Evolutionary conservation across 2,888 invertebrate genomes (phyloP).

Genomic region (Epistrophella euchroma): DNA sequence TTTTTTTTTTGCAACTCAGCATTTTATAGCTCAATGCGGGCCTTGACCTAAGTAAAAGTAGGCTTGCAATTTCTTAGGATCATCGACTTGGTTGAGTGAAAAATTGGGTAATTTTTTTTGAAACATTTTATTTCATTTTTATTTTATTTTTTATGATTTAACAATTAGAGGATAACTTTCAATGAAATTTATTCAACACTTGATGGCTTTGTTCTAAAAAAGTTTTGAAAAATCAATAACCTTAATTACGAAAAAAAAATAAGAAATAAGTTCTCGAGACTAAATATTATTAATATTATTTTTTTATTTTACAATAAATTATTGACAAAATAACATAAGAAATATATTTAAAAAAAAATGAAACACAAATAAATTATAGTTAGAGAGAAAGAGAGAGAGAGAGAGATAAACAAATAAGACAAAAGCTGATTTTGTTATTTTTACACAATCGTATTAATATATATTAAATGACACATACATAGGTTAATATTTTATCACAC

Average conservation of each 20-base stretch:
- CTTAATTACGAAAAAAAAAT: no score
- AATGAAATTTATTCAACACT: background rate
- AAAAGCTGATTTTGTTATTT: conserved; percentile 63
- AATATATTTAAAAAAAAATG: background rate
- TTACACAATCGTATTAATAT: conserved; percentile 55
- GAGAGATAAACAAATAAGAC: conserved; percentile 57
- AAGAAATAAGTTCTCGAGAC: no score
- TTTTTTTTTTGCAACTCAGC: no score
- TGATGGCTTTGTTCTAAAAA: background rate
- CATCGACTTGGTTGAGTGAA: no score
- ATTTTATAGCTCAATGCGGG: no score
- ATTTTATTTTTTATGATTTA: no score
- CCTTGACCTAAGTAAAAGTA: no score
- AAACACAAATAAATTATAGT: conserved; percentile 16
- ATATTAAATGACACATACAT: conserved; percentile 56
- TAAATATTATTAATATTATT: no score
- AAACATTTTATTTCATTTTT: no score
- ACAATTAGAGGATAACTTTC: no score
- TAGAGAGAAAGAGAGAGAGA: conserved; percentile 7
- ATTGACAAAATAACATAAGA: background rate
- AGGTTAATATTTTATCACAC: conserved; percentile 32
- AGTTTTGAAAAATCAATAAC: background rate
- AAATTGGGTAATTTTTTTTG: no score
- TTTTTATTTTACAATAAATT: conserved; percentile 8
- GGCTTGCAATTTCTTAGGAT: no score